Conservation (phyloP, 1,140 invertebrate species). For the Drosophila melanica region DNA sequence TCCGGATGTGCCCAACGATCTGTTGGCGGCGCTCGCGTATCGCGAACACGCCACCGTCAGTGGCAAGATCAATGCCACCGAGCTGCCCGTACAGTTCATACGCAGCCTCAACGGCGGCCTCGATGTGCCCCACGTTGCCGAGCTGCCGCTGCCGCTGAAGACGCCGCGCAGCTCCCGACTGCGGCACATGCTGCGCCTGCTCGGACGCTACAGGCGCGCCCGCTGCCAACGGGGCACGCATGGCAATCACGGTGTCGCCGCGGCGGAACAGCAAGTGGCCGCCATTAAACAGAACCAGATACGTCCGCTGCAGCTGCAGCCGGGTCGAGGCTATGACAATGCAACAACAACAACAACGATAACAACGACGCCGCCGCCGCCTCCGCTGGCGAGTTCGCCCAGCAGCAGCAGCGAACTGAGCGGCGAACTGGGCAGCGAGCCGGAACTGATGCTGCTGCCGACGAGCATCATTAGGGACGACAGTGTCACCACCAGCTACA, state of each 20-base stretch:
- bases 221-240: slow-evolving; percentile 42
- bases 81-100: slow-evolving; percentile 77
- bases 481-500: slow-evolving; percentile 66
- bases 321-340: slow-evolving; percentile 48
- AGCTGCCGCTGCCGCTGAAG: slow-evolving; percentile 38
- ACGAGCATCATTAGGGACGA: slow-evolving; percentile 83
- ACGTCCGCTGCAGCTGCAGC: slow-evolving; percentile 73
- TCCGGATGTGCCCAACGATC: slow-evolving; percentile 84
- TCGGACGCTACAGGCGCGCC: slow-evolving; percentile 73
- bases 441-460: slow-evolving; percentile 74
- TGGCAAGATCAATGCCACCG: slow-evolving; percentile 64
- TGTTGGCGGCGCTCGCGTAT: slow-evolving; percentile 65
- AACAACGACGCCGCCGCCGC: slow-evolving; percentile 35
- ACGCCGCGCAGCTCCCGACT: slow-evolving; percentile 64
- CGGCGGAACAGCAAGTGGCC: slow-evolving; percentile 50
- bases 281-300: slow-evolving; percentile 81
- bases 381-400: slow-evolving; percentile 52
- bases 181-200: slow-evolving; percentile 76
- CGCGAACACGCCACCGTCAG: slow-evolving; percentile 38
- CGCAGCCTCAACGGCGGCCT: slow-evolving; percentile 60
- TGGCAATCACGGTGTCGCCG: slow-evolving; percentile 31
- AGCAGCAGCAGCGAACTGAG: slow-evolving; percentile 58
- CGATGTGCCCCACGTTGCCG: slow-evolving; percentile 15
- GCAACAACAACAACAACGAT: slow-evolving; percentile 31
- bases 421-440: slow-evolving; percentile 78